phyloP scores from a whole-genome alignment of 2,888 invertebrate species.

The Dynastes tityus region DNA sequence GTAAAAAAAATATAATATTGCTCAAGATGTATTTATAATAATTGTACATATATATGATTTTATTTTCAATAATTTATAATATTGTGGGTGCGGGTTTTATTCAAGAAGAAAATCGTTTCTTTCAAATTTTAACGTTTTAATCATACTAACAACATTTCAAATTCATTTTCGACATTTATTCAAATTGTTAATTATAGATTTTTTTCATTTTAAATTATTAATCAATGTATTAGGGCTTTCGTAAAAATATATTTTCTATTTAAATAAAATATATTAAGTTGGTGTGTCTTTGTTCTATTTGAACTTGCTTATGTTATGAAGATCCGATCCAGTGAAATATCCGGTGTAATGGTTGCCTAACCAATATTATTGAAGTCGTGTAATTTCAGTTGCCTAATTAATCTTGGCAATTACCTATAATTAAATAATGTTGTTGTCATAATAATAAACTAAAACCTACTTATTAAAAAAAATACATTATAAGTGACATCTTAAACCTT shows the following conservation, averaged over 20 bases:
- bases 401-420: no score
- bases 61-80: slow-evolving; percentile 52
- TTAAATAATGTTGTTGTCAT: no score
- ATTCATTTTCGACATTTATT: slow-evolving; percentile 31
- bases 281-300: not conserved
- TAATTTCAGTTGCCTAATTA: no score
- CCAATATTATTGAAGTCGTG: no score
- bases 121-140: slow-evolving; percentile 30
- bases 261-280: slow-evolving; percentile 52
- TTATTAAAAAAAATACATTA: no score
- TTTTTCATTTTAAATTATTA: slow-evolving; percentile 45
- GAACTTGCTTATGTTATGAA: no score
- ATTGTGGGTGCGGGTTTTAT: slow-evolving; percentile 54
- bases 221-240: slow-evolving; percentile 48
- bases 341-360: no score
- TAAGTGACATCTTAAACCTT: no score
- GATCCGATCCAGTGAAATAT: no score
- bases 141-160: slow-evolving; percentile 43
- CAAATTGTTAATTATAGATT: slow-evolving; percentile 8
- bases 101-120: slow-evolving; percentile 45
- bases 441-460: no score
- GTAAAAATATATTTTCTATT: slow-evolving; percentile 49
- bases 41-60: slow-evolving; percentile 53
- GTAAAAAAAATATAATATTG: slow-evolving; percentile 49
- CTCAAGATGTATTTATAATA: slow-evolving; percentile 53